A percentile compares a stretch with the other conserved stretches of the same genome.
Evolutionary conservation across 2,888 invertebrate species (phyloP).

Genomic region (Lasioglossum malachurum): DNA sequence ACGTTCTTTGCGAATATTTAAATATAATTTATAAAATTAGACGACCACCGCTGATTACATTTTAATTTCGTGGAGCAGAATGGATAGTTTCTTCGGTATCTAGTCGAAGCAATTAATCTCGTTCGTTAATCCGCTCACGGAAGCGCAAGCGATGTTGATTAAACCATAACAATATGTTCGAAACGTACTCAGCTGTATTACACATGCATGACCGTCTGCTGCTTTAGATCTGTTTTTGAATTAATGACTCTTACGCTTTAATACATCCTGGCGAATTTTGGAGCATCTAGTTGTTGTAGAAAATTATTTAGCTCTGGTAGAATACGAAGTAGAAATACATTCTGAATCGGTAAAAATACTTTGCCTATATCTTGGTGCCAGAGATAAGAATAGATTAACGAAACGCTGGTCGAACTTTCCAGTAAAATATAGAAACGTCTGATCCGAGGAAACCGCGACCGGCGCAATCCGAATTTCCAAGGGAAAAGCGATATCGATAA

Average conservation of each 20-base stretch:
- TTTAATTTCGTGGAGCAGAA: conserved; percentile 18
- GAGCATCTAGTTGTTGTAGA: no score
- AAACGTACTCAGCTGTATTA: background rate
- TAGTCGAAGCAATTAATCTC: conserved; percentile 9
- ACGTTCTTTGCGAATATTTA: background rate
- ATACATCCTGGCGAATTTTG: background rate
- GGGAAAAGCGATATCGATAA: conserved; percentile 62
- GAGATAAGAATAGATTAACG: conserved; percentile 4
- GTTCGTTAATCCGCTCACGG: conserved; percentile 41
- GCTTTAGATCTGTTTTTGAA: conserved; percentile 9
- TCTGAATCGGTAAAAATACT: background rate
- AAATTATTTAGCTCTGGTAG: background rate
- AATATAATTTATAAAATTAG: conserved; percentile 7
- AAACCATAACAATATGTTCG: conserved; percentile 19
- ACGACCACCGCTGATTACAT: conserved; percentile 41
- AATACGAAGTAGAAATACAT: background rate
- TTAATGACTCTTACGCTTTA: background rate
- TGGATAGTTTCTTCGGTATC: conserved; percentile 2
- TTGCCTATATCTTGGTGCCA: background rate
- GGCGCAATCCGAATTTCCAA: conserved; percentile 49
- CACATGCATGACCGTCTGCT: background rate
- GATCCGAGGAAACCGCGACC: conserved; percentile 2
- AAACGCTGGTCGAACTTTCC: background rate
- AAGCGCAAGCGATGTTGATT: conserved; percentile 36
- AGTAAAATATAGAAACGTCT: conserved; percentile 27